These are phyloP conservation scores for Entelurus aequoreus DNA, from an alignment of 2,113 vertebrate species.

Conservation along the genomic window DNA sequence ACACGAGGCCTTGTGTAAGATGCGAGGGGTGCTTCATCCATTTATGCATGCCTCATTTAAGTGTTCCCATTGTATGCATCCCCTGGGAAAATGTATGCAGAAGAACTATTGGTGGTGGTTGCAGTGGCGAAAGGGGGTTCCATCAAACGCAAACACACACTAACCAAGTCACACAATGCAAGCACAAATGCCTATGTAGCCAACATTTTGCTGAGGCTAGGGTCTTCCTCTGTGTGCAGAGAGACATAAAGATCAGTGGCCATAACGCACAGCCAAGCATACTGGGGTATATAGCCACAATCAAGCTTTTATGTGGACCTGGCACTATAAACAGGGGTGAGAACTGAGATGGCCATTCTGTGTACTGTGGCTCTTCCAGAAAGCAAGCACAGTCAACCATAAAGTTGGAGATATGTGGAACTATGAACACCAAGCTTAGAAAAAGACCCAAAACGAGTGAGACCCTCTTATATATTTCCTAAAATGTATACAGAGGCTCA, in stretches of 20 bases:
- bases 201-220: conserved; percentile 53
- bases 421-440: conserved; percentile 16
- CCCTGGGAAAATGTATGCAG: conserved; percentile 49
- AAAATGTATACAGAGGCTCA: too few species aligned
- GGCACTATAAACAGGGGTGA: conserved; percentile 46
- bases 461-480: too few species aligned
- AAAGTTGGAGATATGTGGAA: conserved; percentile 33
- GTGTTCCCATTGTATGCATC: conserved; percentile 52
- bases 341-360: conserved; percentile 43
- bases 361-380: conserved; percentile 39
- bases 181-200: conserved; percentile 32
- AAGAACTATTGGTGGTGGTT: conserved; percentile 34
- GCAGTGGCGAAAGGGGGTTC: conserved; percentile 12
- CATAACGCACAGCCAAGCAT: conserved; percentile 61
- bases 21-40: conserved; percentile 44
- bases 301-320: conserved; percentile 59
- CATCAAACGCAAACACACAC: conserved; percentile 14
- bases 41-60: conserved; percentile 64
- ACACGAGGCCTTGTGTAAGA: conserved; percentile 30
- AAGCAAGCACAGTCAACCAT: conserved; percentile 30
- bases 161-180: conserved; percentile 1
- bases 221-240: conserved; percentile 41
- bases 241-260: conserved; percentile 58
- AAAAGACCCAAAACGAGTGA: background rate
- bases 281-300: conserved; percentile 56